Evolutionary conservation across 2,113 vertebrate genomes (phyloP), one percentile per base, ranked within the genome.

Genomic region (Odocoileus virginianus): DNA sequence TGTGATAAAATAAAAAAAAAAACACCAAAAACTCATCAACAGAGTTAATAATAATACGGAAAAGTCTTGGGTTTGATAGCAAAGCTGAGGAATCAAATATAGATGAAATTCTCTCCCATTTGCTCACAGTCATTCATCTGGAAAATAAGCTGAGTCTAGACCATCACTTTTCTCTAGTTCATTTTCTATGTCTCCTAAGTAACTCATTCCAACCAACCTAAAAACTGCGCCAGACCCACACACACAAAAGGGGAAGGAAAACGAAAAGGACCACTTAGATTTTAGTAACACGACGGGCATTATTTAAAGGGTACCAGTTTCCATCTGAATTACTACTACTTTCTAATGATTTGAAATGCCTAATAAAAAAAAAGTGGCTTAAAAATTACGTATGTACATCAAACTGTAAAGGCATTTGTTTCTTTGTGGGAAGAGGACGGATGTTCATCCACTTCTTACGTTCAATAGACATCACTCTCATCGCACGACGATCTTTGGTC

Each of bases 351-450:
- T 78, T 54, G 78, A 33, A 87, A 96, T 92, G 84, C 88, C 96
- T 96, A 97, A 96, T 91, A 17, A 71, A 91, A 83, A 94, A 97
- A 97, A 95, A 0, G 0, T 97, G 85, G 91, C 76, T 98, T 98
- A 97, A 98, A 94, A 97, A 97, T 98, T 98, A 97, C 97, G 96
- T 98, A 97, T 99, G 94, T 98, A 99, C 99, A 99, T 99, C 99
- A 99, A 99, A 99, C 85, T 99, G 99, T 98, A 99, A 98, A 92
- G 99, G 99, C 98, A 99, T 99, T 98, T 99, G 99, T 99, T 99
- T 99, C 99, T 99, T 99, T 96, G 99, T 99, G 13, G 99, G 99
- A 92, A 99, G 99, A 52, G 99, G 98, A 97, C 99, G 99, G 97
- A 99, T 99, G 25, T 99, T 99, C 91, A 99, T 99, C 99, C 99